Evolutionary conservation across 2,888 invertebrate species (phyloP), one percentile per base, ranked within the genome.

Genomic region (Mesorhabditis belari): DNA sequence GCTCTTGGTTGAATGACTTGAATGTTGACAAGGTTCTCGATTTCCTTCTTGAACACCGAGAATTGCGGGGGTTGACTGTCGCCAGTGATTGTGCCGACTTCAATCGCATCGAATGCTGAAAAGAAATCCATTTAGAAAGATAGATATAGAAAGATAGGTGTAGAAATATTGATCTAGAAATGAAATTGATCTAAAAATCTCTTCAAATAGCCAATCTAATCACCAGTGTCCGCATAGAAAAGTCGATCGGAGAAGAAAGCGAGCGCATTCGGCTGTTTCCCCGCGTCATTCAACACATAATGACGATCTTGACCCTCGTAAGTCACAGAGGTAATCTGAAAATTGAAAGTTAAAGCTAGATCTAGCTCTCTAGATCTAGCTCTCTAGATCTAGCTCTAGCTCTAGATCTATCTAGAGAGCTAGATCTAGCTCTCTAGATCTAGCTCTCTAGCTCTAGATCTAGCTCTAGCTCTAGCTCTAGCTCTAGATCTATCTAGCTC

Each of bases 1-100:
- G 88, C 87, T 29, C 91, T 86, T 82, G 92, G 92, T 74, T 90
- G 89, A 84, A 90, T 92, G 67, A 93, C 87, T 19, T 89, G 90
- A 80, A 94, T 86, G 0, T 89, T 90, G 78, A 89, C 90, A 55
- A 95, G 82, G 53, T 78, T 77, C 51, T 81, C 79, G 27, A 82
- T 71, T 72, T 92, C 91, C 0, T 88, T 87, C 79, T 92, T 92
- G 79, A 93, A 92, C 76, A 90, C 90, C 25, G 65, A 61, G 69
- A 77, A 79, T 23, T 69, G 70, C 6, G 73, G 73, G 5, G 77
- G 74, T 59, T 77, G 76, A 5, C 71, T 70, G 49, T 74, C 77
- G 26, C 75, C 75, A 49, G 58, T 59, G 54, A 79, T 71, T 4
- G 73, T 74, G 25, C 70, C 77, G 23, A 77, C 71, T 52, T 75